Evolutionary conservation across 2,888 invertebrate genomes (phyloP).

Genomic region (Oligia fasciuncula): DNA sequence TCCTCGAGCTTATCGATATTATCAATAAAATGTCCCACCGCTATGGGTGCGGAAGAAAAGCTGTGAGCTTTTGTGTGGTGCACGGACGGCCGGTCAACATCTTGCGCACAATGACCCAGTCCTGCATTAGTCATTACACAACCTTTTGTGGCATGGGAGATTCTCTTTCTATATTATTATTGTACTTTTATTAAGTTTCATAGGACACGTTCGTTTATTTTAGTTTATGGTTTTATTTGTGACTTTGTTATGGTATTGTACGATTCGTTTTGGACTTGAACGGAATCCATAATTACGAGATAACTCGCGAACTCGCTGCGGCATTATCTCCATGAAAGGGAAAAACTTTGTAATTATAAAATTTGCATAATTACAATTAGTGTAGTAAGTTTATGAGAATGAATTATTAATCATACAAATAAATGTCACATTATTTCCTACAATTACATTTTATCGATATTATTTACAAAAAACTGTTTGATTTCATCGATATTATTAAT

Average conservation of each 20-base stretch:
- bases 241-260: not conserved
- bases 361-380: not conserved
- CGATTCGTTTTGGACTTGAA: not conserved
- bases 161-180: constrained; percentile 14
- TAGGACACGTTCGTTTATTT: not conserved
- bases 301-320: too few relatives aligned
- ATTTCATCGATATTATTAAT: constrained; percentile 15
- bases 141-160: constrained; percentile 19
- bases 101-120: constrained; percentile 17
- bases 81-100: constrained; percentile 9
- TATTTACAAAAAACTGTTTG: not conserved
- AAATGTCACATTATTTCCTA: not conserved
- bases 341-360: too few relatives aligned
- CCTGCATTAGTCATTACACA: constrained; percentile 33
- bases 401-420: not conserved
- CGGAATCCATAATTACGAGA: not conserved
- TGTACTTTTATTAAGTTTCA: not conserved
- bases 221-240: not conserved
- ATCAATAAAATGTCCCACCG: constrained; percentile 6
- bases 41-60: constrained; percentile 34
- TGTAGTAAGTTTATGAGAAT: not conserved
- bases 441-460: not conserved
- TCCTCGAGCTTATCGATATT: constrained; percentile 5
- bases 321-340: not conserved
- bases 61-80: constrained; percentile 33